Base-by-base conservation (phyloP, 2,888 invertebrate genomes). In the Schrankia costaestrigalis region DNA sequence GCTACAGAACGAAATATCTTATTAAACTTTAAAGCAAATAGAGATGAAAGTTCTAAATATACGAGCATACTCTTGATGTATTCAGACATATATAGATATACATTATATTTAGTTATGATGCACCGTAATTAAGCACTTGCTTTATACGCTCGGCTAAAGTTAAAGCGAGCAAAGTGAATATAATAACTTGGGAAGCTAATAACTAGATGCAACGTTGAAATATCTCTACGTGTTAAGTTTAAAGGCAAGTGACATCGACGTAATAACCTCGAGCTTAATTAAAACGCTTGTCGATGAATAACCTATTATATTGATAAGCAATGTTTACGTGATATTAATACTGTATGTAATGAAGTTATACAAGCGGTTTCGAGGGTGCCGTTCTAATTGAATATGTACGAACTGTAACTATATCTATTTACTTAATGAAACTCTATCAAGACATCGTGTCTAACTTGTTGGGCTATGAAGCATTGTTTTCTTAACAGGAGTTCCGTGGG, bases 241-340 rank as follows among this genome's bases (percentile, higher is more conserved):
- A 46, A 51, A 49, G 50, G 45, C 56, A 55, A 49, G 52, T 57
- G 55, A 61, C 59, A 46, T 53, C 46, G 41, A 29, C 32, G 50
- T 61, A 56, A 70, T 71, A 67, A 70, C 64, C 56, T 56, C 61
- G 44, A 44, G 56, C 57, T 66, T 71, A 72, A 77, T 77, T 73
- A 75, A 70, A 72, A 65, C 61, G 66, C 56, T 48, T 53, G 57
- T 54, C 60, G 56, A 54, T 56, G 58, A 19, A n/a, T 4, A 4
- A 19, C 8, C 19, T 62, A 62, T 58, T 58, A 63, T 48, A 51
- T 50, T 44, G 53, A 56, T 55, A 56, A 46, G 25, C 31, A 24
- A 30, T 29, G 32, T 51, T 39, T 26, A 46, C 41, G 31, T 41
- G 25, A 38, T 30, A 23, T 35, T 50, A 36, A 51, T 54, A 31